These are phyloP conservation scores for Dromococcyx pavoninus DNA, from an alignment of 2,797 vertebrate genomes.

Conservation along the genomic window DNA sequence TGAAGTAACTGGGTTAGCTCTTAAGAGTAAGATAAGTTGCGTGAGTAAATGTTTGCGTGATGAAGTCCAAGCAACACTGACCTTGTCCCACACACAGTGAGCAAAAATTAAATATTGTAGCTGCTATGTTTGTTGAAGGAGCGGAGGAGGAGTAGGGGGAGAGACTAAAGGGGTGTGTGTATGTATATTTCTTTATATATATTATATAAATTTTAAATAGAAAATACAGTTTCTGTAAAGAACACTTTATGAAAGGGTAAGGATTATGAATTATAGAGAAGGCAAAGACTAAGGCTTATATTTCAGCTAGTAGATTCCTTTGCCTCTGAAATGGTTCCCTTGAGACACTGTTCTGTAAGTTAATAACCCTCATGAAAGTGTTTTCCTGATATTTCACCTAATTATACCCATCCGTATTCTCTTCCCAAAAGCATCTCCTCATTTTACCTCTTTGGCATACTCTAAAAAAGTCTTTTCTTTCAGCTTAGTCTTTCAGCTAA, in stretches of 20 bases:
- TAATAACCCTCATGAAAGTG: slow-evolving; percentile 18
- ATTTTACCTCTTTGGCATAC: slow-evolving; percentile 44
- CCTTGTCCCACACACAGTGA: not conserved
- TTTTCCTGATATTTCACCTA: slow-evolving; percentile 54
- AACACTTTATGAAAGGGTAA: not conserved
- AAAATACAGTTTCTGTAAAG: not conserved
- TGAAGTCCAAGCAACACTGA: not conserved
- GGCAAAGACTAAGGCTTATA: not conserved
- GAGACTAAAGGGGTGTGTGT: not conserved
- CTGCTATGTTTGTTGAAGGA: not conserved
- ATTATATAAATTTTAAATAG: not conserved
- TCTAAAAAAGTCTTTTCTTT: slow-evolving; percentile 51
- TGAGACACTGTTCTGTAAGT: not conserved
- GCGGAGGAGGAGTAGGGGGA: fast-evolving
- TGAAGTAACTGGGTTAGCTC: not conserved
- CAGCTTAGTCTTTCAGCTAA: not conserved
- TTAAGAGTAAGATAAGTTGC: not conserved
- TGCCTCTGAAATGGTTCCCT: not conserved
- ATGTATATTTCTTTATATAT: not conserved
- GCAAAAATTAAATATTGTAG: not conserved
- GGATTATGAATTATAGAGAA: not conserved
- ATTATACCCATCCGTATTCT: slow-evolving; percentile 39
- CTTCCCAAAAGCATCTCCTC: slow-evolving; percentile 31
- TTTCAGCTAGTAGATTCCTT: slow-evolving; percentile 22
- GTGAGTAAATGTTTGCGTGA: not conserved